These are phyloP conservation scores for Chrysodeixis includens DNA, from an alignment of 2,888 invertebrate genomes.

Conservation along the genomic window DNA sequence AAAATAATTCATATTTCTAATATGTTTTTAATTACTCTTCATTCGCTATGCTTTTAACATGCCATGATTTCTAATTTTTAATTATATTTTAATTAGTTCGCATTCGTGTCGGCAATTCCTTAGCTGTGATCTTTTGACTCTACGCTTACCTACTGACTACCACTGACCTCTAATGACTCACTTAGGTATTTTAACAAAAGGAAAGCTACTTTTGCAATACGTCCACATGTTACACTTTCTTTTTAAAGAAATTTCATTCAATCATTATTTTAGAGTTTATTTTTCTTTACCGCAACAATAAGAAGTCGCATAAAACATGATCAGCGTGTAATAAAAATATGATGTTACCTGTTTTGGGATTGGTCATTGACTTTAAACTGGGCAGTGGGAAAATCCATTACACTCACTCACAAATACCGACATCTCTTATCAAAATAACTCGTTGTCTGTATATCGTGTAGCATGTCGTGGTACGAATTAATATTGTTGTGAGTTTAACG, in stretches of 20 bases:
- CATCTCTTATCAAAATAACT: slow-evolving; percentile 1
- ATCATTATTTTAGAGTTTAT: not conserved
- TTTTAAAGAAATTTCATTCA: slow-evolving; percentile 31
- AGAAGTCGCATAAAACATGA: not conserved
- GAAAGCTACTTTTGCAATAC: slow-evolving; percentile 18
- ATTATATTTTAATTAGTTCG: not conserved
- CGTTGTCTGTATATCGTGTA: not conserved
- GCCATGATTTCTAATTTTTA: not conserved
- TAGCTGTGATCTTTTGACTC: slow-evolving; percentile 37
- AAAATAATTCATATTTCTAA: no score
- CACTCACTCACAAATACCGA: not conserved
- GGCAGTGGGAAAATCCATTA: slow-evolving; percentile 3
- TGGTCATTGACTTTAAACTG: slow-evolving; percentile 4
- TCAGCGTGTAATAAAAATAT: slow-evolving; percentile 2
- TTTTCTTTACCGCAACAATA: not conserved
- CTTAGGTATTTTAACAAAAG: slow-evolving; percentile 27
- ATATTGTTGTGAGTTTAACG: slow-evolving; percentile 20
- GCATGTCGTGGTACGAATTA: slow-evolving; percentile 27
- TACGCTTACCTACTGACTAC: slow-evolving; percentile 15
- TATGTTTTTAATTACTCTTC: not conserved
- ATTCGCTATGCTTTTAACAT: not conserved
- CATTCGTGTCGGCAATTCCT: not conserved
- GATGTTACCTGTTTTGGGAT: not conserved
- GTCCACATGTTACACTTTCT: slow-evolving; percentile 44
- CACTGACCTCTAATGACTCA: slow-evolving; percentile 24